These are phyloP conservation scores for Pipistrellus pygmaeus DNA, from an alignment of 2,797 vertebrate species.

Conservation along the genomic window DNA sequence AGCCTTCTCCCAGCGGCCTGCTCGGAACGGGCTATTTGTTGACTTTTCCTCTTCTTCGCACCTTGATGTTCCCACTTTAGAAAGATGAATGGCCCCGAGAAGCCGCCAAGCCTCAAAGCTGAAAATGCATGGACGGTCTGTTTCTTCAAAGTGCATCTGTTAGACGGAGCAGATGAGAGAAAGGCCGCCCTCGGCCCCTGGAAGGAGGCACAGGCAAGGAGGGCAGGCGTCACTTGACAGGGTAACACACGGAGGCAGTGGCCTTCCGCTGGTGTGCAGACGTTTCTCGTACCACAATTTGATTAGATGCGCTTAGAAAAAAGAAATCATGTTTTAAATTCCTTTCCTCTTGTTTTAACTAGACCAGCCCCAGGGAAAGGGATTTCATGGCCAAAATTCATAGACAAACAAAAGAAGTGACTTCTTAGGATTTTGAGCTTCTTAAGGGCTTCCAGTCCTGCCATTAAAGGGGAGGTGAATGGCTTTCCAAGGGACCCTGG, in stretches of 20 bases:
- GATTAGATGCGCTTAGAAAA: not conserved
- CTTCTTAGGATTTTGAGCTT: not conserved
- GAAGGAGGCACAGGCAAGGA: not conserved
- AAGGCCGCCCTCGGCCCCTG: not conserved
- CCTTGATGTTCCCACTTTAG: slow-evolving; percentile 28
- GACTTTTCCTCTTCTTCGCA: not conserved
- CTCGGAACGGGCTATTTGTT: not conserved
- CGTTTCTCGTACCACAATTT: not conserved
- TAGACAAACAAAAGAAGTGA: not conserved
- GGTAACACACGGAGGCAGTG: not conserved
- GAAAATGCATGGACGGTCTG: slow-evolving; percentile 41
- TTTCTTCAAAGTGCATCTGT: not conserved
- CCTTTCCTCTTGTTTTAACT: not conserved
- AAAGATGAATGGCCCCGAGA: slow-evolving; percentile 63
- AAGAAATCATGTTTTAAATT: not conserved
- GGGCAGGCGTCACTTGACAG: accelerated
- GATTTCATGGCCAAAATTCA: not conserved
- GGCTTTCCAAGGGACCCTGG: not conserved
- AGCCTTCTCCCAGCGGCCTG: not conserved
- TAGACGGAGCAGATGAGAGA: not conserved
- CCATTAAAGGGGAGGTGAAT: not conserved
- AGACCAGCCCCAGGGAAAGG: not conserved
- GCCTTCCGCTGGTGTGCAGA: no score
- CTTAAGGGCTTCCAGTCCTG: not conserved
- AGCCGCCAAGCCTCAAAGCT: not conserved